Conservation (phyloP, 2,797 vertebrate species). For the Columba guinea region DNA sequence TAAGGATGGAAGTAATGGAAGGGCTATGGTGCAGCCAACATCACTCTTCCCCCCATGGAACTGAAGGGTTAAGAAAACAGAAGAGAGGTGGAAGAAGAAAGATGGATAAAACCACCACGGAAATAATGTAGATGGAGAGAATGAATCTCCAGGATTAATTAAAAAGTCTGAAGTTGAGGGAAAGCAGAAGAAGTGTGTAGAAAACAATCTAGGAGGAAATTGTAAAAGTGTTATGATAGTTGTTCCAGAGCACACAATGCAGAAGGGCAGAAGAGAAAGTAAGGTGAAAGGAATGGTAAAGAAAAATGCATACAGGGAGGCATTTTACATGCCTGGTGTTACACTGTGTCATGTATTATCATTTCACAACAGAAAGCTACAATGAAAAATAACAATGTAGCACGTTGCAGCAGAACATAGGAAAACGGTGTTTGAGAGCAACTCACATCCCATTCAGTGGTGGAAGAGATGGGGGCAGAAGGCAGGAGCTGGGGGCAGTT, state of each 20-base stretch:
- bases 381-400: not conserved
- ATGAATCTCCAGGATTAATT: not conserved
- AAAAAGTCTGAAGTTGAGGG: not conserved
- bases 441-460: rapidly evolving
- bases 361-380: not conserved
- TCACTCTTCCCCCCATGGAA: not conserved
- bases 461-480: not conserved
- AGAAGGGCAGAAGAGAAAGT: not conserved
- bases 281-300: not conserved
- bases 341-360: rapidly evolving
- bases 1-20: not conserved
- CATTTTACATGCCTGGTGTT: not conserved
- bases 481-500: not conserved
- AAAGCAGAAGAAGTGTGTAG: not conserved
- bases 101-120: not conserved
- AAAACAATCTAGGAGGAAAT: not conserved
- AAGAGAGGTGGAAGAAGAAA: not conserved
- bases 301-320: not conserved
- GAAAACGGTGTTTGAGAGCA: rapidly evolving
- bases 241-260: not conserved
- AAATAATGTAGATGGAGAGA: not conserved
- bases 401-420: rapidly evolving
- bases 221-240: not conserved
- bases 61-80: not conserved
- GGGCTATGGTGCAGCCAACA: rapidly evolving